A percentile compares a stretch with the other conserved stretches of the same genome.
Evolutionary conservation across 1,140 invertebrate genomes (phyloP).

Genomic region (Atopsyche davidsoni): DNA sequence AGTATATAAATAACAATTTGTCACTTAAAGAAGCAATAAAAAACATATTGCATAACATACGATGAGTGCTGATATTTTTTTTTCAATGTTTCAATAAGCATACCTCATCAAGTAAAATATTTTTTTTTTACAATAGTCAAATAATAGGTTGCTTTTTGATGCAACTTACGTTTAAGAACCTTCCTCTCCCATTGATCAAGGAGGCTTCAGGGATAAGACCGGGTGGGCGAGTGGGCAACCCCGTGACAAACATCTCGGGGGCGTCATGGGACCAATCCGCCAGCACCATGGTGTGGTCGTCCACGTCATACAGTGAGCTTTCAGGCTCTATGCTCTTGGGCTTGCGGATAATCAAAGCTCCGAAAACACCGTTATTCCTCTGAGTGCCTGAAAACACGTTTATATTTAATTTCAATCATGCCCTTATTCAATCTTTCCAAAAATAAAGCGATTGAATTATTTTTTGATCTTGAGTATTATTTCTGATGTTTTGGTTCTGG

Average conservation of each 20-base stretch:
- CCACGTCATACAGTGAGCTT: conserved; percentile 37
- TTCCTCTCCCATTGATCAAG: conserved; percentile 52
- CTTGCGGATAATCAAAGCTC: conserved; percentile 41
- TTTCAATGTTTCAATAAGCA: no score
- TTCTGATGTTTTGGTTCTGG: no score
- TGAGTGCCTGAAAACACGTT: conserved; percentile 37
- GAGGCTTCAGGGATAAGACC: conserved; percentile 44
- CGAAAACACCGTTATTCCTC: conserved; percentile 45
- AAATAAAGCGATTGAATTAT: no score
- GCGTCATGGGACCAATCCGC: conserved; percentile 35
- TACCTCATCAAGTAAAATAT: no score
- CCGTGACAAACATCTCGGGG: conserved; percentile 33
- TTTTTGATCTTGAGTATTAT: no score
- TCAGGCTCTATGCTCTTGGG: conserved; percentile 34
- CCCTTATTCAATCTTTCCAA: no score
- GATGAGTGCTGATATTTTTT: no score
- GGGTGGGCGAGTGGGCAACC: conserved; percentile 21
- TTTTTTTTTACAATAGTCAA: no score
- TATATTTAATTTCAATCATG: no score
- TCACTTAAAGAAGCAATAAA: conserved; percentile 1
- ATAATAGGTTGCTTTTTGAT: no score
- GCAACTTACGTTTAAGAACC: conserved; percentile 33
- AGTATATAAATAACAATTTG: conserved; percentile 5
- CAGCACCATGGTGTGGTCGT: conserved; percentile 35
- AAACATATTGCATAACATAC: no score